These are phyloP conservation scores for Cantharis rufa DNA, from an alignment of 2,888 invertebrate genomes.

Conservation along the genomic window DNA sequence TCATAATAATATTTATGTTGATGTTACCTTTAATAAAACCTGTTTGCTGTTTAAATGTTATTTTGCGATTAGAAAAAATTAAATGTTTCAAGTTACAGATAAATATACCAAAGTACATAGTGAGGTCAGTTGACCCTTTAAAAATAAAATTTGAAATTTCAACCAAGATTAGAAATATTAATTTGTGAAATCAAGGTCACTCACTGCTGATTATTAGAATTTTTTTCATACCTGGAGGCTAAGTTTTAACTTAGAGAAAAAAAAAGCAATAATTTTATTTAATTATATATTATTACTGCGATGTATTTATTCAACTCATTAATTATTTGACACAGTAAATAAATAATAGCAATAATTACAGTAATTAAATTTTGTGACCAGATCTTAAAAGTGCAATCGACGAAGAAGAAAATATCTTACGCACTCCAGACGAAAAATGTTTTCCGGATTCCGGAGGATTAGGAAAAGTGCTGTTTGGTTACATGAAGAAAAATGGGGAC, in stretches of 20 bases:
- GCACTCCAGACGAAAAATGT: conserved; percentile 30
- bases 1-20: too few relatives aligned
- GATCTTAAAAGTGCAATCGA: background rate
- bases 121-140: background rate
- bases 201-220: background rate
- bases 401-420: conserved; percentile 34
- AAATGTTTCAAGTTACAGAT: background rate
- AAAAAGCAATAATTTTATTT: background rate
- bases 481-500: conserved; percentile 41
- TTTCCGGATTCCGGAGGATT: conserved; percentile 41
- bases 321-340: too few relatives aligned
- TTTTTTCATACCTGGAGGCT: background rate
- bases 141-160: background rate
- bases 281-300: too few relatives aligned
- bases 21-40: background rate
- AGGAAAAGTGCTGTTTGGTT: conserved; percentile 42
- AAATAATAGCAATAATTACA: too few relatives aligned
- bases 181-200: background rate
- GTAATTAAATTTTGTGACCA: background rate
- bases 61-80: background rate
- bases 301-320: too few relatives aligned
- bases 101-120: background rate
- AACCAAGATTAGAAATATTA: background rate
- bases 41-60: background rate
- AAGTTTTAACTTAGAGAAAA: background rate